These are phyloP conservation scores for Acridotheres tristis DNA, from an alignment of 2,797 vertebrate species.

Conservation along the genomic window DNA sequence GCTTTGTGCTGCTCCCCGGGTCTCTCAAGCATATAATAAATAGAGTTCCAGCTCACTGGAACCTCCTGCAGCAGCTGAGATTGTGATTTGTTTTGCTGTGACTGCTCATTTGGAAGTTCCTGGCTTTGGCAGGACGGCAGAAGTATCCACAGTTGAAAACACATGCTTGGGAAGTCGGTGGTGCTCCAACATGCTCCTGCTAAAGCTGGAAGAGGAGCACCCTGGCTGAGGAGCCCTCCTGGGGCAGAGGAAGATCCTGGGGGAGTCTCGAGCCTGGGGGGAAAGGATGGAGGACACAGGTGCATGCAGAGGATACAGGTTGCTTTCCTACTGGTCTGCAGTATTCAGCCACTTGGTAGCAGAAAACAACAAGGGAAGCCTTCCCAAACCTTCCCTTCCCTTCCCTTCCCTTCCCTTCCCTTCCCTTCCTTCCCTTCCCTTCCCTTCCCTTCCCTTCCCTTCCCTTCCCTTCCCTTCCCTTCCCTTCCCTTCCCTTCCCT, in stretches of 20 bases:
- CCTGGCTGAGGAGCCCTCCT: not conserved
- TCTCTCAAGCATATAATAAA: constrained; percentile 59
- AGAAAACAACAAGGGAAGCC: not conserved
- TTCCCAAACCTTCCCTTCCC: too few relatives aligned
- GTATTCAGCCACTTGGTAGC: not conserved
- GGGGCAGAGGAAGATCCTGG: too few relatives aligned
- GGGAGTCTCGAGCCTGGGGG: not conserved
- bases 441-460: not conserved
- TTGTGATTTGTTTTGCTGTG: constrained; percentile 41
- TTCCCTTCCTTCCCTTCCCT: not conserved
- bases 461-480: too few relatives aligned
- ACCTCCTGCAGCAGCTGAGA: constrained; percentile 63
- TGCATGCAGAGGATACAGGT: rapidly evolving
- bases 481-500: not conserved
- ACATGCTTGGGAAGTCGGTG: not conserved
- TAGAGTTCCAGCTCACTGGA: constrained; percentile 48
- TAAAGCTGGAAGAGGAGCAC: not conserved
- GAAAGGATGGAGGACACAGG: rapidly evolving
- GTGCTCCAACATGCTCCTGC: not conserved
- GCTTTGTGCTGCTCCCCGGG: not conserved
- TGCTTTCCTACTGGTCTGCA: not conserved
- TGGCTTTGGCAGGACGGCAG: not conserved
- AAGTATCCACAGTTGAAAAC: constrained; percentile 6
- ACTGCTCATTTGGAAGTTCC: constrained; percentile 40
- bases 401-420: not conserved